Percentiles rank a stretch among this genome's conserved stretches.
These are phyloP conservation scores for Ceratina australensis DNA, from an alignment of 1,140 invertebrate species.

Conservation along the genomic window DNA sequence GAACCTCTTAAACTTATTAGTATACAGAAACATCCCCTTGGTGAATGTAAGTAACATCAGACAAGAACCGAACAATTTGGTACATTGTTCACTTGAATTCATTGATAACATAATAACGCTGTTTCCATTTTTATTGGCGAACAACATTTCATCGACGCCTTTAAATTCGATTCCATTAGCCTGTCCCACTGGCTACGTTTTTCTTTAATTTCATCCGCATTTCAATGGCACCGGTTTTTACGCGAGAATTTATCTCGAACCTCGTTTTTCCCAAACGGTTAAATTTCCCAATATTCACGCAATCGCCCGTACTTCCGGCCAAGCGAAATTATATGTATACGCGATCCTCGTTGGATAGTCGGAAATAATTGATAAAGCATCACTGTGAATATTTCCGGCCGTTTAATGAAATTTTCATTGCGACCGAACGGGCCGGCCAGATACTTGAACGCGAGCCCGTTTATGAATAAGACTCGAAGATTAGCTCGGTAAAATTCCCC, in stretches of 20 bases:
- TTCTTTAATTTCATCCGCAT: not conserved
- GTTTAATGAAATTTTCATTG: constrained; percentile 34
- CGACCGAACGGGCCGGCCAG: not conserved
- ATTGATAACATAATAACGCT: too few relatives aligned
- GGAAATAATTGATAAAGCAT: constrained; percentile 27
- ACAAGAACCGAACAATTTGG: too few relatives aligned
- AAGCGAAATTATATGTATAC: too few relatives aligned
- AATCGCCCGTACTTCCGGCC: not conserved
- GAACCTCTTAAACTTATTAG: not conserved
- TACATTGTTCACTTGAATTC: too few relatives aligned
- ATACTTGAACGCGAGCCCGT: constrained; percentile 6
- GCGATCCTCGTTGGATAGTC: not conserved
- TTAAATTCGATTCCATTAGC: not conserved
- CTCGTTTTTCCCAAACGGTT: not conserved
- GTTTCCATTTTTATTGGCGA: too few relatives aligned
- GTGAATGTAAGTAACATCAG: too few relatives aligned
- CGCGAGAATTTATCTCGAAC: not conserved
- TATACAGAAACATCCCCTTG: not conserved
- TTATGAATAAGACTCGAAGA: constrained; percentile 7
- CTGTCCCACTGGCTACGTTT: not conserved
- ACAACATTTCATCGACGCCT: not conserved
- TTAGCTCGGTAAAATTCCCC: constrained; percentile 3
- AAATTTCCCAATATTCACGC: not conserved
- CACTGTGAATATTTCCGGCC: not conserved
- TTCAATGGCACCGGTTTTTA: too few relatives aligned